These are phyloP conservation scores for Polypedilum vanderplanki DNA, from an alignment of 1,140 invertebrate species.

Conservation along the genomic window DNA sequence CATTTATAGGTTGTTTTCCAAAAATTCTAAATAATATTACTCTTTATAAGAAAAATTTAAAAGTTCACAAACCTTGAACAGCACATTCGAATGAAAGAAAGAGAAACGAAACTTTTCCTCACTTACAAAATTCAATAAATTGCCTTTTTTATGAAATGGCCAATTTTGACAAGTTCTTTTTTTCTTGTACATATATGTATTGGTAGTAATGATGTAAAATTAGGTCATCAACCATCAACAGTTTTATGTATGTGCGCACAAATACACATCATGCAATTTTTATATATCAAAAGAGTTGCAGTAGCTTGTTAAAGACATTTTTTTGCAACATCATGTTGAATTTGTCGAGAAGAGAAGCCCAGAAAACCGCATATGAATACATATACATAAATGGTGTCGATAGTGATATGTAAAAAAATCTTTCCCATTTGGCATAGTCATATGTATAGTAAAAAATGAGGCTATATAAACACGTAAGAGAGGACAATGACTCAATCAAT, in stretches of 20 bases:
- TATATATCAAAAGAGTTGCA: no score
- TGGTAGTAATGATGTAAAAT: neutral
- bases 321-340: no score
- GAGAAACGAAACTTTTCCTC: neutral
- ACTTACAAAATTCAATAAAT: neutral
- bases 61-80: no score
- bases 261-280: neutral
- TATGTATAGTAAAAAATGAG: no score
- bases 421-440: no score
- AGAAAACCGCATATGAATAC: neutral
- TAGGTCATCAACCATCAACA: constrained; percentile 8
- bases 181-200: neutral
- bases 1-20: no score
- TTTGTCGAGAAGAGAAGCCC: no score
- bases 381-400: neutral
- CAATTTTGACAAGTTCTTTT: constrained; percentile 1
- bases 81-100: no score
- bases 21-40: no score
- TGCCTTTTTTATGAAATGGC: neutral
- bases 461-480: neutral
- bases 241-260: neutral
- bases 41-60: no score
- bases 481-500: constrained; percentile 12
- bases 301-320: no score
- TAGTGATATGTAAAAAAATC: no score